These are phyloP conservation scores for Achroia grisella DNA, from an alignment of 1,140 invertebrate species.

Conservation along the genomic window DNA sequence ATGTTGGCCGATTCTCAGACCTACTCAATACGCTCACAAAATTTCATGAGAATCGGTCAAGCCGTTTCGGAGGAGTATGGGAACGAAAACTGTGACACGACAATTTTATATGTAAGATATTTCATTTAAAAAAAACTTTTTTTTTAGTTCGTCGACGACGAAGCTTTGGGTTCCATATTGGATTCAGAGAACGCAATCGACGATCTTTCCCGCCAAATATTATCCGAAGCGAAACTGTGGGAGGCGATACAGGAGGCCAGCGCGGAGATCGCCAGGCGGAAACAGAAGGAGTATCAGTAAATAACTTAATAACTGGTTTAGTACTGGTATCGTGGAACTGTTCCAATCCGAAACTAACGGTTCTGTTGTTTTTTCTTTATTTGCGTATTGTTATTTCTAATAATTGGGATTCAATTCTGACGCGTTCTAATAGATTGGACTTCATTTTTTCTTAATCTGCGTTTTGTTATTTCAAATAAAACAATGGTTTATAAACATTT, in stretches of 20 bases:
- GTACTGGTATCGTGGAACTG: neutral
- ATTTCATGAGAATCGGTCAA: too few relatives aligned
- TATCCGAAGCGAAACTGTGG: slow-evolving; percentile 84
- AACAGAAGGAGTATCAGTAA: slow-evolving; percentile 54
- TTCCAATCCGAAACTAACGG: too few relatives aligned
- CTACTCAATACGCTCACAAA: too few relatives aligned
- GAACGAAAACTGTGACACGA: too few relatives aligned
- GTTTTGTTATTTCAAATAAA: neutral
- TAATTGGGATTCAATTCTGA: neutral
- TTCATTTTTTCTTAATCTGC: neutral
- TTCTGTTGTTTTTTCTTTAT: neutral
- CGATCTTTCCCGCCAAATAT: slow-evolving; percentile 82
- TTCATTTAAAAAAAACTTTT: neutral
- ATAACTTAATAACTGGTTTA: slow-evolving; percentile 14
- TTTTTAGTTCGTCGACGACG: slow-evolving; percentile 68
- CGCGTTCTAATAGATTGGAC: neutral
- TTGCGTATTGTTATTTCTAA: neutral
- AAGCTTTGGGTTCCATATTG: slow-evolving; percentile 76
- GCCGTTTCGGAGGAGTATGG: too few relatives aligned
- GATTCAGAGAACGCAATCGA: slow-evolving; percentile 81
- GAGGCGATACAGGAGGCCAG: slow-evolving; percentile 85
- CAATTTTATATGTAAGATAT: too few relatives aligned
- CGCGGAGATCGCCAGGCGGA: slow-evolving; percentile 77
- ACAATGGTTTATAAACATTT: too few relatives aligned
- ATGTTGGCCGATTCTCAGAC: too few relatives aligned